These are phyloP conservation scores for Gobius niger DNA, from an alignment of 2,113 vertebrate genomes.

Conservation along the genomic window DNA sequence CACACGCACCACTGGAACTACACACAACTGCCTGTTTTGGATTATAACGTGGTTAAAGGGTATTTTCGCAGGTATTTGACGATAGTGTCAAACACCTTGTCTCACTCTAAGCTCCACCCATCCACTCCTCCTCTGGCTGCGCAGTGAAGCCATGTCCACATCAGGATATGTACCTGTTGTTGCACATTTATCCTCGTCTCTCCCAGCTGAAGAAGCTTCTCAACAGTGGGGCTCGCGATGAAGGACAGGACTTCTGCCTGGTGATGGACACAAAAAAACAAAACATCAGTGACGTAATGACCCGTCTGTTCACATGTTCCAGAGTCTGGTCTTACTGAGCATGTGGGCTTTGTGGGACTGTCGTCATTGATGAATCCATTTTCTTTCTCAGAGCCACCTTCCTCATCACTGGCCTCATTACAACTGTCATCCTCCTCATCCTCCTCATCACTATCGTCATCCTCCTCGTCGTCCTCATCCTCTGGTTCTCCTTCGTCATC, in stretches of 20 bases:
- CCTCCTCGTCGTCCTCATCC: conserved; percentile 59
- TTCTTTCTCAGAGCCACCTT: conserved; percentile 27
- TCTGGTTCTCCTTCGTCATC: conserved; percentile 79
- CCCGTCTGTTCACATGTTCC: background rate
- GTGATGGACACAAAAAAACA: background rate
- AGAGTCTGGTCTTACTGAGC: conserved; percentile 37
- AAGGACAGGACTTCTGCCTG: conserved; percentile 80
- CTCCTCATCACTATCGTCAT: background rate
- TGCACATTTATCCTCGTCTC: conserved; percentile 80
- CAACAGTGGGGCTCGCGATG: conserved; percentile 86
- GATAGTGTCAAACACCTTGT: no score
- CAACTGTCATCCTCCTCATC: conserved; percentile 6
- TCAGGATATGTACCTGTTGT: conserved; percentile 74
- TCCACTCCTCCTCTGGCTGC: no score
- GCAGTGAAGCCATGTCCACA: no score
- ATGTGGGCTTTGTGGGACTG: conserved; percentile 48
- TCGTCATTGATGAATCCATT: conserved; percentile 46
- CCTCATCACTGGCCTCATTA: conserved; percentile 3
- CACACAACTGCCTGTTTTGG: no score
- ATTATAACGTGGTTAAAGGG: no score
- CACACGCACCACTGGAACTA: no score
- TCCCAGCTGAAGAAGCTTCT: conserved; percentile 86
- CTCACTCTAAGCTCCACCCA: no score
- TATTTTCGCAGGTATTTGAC: no score
- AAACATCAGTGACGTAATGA: background rate